Base-by-base conservation (phyloP, 1,140 invertebrate species). In the Doryteuthis pealeii region DNA sequence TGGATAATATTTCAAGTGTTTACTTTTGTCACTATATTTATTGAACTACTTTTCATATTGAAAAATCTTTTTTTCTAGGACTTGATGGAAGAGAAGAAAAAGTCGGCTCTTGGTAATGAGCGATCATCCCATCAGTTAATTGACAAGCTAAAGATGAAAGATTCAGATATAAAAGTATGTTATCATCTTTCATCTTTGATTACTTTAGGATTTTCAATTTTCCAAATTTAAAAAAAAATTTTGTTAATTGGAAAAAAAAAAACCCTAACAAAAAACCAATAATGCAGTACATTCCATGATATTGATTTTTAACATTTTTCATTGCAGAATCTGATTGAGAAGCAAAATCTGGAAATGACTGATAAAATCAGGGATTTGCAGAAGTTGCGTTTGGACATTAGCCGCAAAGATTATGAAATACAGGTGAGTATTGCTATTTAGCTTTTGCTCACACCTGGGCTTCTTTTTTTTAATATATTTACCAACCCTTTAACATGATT, bases 161-260 rank as follows among this genome's bases (percentile, higher is more conserved):
- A 83, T 43, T 74, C 69, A 18, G 78, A 82, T 26, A 72, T 81
- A 18, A 67, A 79, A 71, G 77, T 79, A 72, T 68, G 65, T 33
- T 18, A 26, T 33, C 8, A 4, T 49, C 33, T 71, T 22, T 28
- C 15, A 32, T 30, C 22, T 28, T 32, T 28, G 4, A 67, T n/a
- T 40, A 26, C n/a, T 35, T 40, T 40, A 10, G 35, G 3, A 5
- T 10, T 40, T 10, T 40, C 35, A 40, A 40, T 10, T 40, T 40
- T 40, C 10, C 35, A n/a, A n/a, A n/a, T n/a, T n/a, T 40, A 40
- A 40, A 40, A 40, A 40, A 40, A 40, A 40, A 40, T 40, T 10
- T 40, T 40, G n/a, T n/a, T n/a, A n/a, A n/a, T n/a, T n/a, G n/a
- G n/a, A n/a, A n/a, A n/a, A n/a, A n/a, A n/a, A n/a, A n/a, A n/a